A percentile compares a stretch with the other conserved stretches of the same genome.
These are phyloP conservation scores for Antennarius striatus DNA, from an alignment of 2,113 vertebrate species.

Conservation along the genomic window DNA sequence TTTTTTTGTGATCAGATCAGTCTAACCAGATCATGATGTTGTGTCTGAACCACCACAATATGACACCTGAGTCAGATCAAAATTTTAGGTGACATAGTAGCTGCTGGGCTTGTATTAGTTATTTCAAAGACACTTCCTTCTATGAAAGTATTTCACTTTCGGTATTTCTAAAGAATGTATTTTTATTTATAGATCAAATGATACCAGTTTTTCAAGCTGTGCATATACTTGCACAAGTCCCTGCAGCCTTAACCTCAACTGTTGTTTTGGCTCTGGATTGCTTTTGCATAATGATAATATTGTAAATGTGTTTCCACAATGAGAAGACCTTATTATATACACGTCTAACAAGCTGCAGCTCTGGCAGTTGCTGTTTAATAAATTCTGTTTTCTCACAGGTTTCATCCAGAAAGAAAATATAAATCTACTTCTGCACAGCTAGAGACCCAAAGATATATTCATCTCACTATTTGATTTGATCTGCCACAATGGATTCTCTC, in stretches of 20 bases:
- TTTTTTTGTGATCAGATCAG: too few relatives aligned
- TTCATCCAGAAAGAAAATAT: not conserved
- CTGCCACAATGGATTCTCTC: not conserved
- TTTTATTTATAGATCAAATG: too few relatives aligned
- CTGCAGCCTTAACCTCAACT: not conserved
- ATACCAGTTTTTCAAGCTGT: not conserved
- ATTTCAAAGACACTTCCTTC: too few relatives aligned
- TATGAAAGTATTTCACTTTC: too few relatives aligned
- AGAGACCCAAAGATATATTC: constrained; percentile 20
- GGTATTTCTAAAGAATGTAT: too few relatives aligned
- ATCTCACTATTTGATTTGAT: constrained; percentile 15
- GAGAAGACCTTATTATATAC: not conserved
- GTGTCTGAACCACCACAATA: too few relatives aligned
- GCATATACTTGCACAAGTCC: not conserved
- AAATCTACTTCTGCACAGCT: not conserved
- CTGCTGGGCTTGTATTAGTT: too few relatives aligned
- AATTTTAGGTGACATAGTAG: too few relatives aligned
- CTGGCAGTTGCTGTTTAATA: not conserved
- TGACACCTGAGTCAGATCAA: too few relatives aligned
- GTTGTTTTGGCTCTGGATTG: not conserved
- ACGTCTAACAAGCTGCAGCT: not conserved
- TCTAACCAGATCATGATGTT: too few relatives aligned
- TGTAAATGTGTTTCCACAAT: not conserved
- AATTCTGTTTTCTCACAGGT: not conserved
- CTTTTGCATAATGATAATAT: not conserved